Base-by-base conservation (phyloP, 2,113 vertebrate genomes). In the Hippoglossus stenolepis region DNA sequence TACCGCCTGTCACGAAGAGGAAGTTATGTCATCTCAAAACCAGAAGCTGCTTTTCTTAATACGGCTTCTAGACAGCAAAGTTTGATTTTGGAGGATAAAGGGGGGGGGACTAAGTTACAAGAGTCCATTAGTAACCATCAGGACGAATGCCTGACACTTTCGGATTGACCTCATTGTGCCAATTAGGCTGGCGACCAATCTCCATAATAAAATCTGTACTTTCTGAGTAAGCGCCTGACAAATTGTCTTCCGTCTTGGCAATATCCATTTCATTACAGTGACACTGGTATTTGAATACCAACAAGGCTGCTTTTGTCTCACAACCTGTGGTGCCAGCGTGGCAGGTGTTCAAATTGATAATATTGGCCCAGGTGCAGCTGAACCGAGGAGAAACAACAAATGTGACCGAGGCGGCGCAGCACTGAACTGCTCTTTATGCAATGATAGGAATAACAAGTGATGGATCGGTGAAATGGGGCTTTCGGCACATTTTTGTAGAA, bases 331-430 rank as follows among this genome's bases (percentile, higher is more conserved):
- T 79, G 77, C 79, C 77, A 82, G 67, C 62, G 20, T 76, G 73
- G 77, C 86, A 89, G 77, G 78, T 90, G 84, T 87, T 90, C 69
- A 70, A 20, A 83, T 63, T 85, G 75, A 73, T 75, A 71, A 73
- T 65, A 49, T 28, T 80, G 77, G 86, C 70, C 8, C 75, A 87
- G 86, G 77, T 89, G 82, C 75, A 70, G 66, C 82, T 69, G 65
- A 78, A 76, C 61, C 77, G 65, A 62, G 53, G 24, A 74, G 71
- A 74, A 78, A 62, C 64, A 70, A 62, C 24, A 68, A 75, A 70
- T 35, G 5, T 65, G 35, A 73, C 23, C 61, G 28, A 80, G 40
- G 73, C 51, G 20, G 47, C 65, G 72, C 70, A 47, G 23, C 24
- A 23, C n/a, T 75, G 51, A 54, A 59, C 31, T 18, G 13, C 38